Evolutionary conservation across 2,113 vertebrate species (phyloP), one percentile per base, ranked within the genome.

Genomic region (Ammodramus savannarum): DNA sequence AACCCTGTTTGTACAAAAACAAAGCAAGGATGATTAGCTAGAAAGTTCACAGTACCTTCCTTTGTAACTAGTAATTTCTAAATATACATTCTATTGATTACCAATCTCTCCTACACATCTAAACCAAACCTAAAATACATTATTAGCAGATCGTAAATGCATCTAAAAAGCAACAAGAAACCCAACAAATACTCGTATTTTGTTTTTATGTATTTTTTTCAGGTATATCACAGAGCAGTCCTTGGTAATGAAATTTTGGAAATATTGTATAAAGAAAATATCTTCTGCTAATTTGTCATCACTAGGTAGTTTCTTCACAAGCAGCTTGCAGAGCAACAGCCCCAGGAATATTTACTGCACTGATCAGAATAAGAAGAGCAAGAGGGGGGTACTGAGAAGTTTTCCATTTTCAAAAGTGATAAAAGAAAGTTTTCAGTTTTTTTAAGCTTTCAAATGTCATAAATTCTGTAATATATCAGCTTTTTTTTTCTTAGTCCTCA

Each of bases 191-290:
- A 65, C 10, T 38, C 26, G 4, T 17, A 39, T 39, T 63, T 52
- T 46, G 4, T 1, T 36, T n/a, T 59, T 32, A 13, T 31, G 43
- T 55, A 7, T 66, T 66, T 73, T 34, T 89, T 73, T 66, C 46
- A 36, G n/a, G 25, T 66, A 55, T 39, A 27, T 63, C 29, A 63
- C 12, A 46, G 13, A 87, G 66, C 19, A 90, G 27, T 21, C 25
- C 7, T 46, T 0, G 1, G 34, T 25, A 32, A 55, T 10, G 12
- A 57, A 36, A 65, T 46, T 20, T 0, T 73, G 14, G 27, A 74
- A 79, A 63, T 17, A 32, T 1, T 34, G 7, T 29, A 67, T 57
- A 32, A 74, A 68, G n/a, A 66, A 88, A 74, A 21, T 19, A 15
- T 31, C 34, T 74, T 55, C 18, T 69, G 19, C 26, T 34, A 29